A percentile compares a stretch with the other conserved stretches of the same genome.
phyloP scores from a whole-genome alignment of 1,140 invertebrate genomes.

The Homarus americanus region DNA sequence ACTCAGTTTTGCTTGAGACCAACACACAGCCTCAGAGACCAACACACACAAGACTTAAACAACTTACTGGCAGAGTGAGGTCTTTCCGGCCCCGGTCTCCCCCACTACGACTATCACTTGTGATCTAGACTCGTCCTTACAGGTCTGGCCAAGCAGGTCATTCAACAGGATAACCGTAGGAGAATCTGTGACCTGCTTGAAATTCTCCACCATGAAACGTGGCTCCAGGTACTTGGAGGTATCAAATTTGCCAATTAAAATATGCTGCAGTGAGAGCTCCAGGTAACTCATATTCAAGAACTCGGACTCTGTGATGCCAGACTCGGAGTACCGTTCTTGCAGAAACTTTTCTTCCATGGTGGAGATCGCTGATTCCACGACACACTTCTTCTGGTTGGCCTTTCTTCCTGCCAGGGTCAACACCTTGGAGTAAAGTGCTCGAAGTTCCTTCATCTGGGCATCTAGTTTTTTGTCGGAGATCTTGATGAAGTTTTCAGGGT shows the following conservation, averaged over 20 bases:
- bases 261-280: not conserved
- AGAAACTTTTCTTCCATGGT: not conserved
- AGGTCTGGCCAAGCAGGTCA: not conserved
- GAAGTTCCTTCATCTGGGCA: not conserved
- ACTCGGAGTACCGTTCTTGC: not conserved
- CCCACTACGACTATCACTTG: conserved; percentile 15
- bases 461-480: conserved; percentile 24
- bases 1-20: no score
- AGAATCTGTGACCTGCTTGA: not conserved
- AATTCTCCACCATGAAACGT: not conserved
- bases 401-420: not conserved
- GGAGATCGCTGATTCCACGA: not conserved
- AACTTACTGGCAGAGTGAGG: conserved; percentile 46
- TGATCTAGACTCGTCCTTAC: not conserved
- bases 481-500: not conserved
- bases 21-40: no score
- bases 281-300: conserved; percentile 11
- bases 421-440: not conserved
- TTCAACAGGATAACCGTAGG: not conserved
- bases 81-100: conserved; percentile 26
- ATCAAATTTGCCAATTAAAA: no score
- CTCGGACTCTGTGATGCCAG: not conserved
- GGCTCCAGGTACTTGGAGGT: not conserved
- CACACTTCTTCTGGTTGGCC: not conserved
- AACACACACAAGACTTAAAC: not conserved